Conservation (phyloP, 1,140 invertebrate genomes). For the Leptopilina clavipes region DNA sequence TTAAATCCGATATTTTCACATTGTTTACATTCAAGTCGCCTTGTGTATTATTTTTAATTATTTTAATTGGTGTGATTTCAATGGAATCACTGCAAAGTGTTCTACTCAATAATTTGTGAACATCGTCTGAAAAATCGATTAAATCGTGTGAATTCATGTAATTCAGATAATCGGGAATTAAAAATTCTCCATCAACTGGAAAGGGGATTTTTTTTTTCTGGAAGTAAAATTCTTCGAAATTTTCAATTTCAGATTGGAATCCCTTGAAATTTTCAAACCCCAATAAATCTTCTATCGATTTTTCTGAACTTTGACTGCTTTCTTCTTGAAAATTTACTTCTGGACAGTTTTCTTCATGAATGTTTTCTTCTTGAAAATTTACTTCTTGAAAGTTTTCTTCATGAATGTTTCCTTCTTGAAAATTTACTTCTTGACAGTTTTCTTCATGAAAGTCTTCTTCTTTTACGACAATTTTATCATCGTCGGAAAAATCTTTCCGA, state of each 20-base stretch:
- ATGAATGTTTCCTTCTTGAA: too few relatives aligned
- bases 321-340: background rate
- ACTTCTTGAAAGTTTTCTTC: too few relatives aligned
- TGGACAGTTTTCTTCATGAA: too few relatives aligned
- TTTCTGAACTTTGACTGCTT: background rate
- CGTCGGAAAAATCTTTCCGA: background rate
- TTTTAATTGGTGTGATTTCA: background rate
- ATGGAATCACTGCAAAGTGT: constrained; percentile 35
- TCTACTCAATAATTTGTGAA: constrained; percentile 44
- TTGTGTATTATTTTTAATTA: background rate
- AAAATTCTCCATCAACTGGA: constrained; percentile 36
- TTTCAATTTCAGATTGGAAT: background rate
- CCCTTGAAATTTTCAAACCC: background rate
- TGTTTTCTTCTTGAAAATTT: too few relatives aligned
- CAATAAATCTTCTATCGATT: background rate
- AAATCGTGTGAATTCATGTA: constrained; percentile 43
- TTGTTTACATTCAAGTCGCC: background rate
- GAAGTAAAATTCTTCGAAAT: constrained; percentile 10
- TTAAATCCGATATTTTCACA: background rate
- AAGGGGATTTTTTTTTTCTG: background rate
- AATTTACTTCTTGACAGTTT: too few relatives aligned
- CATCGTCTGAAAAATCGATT: constrained; percentile 40
- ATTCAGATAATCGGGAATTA: constrained; percentile 43
- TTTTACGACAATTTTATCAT: background rate
- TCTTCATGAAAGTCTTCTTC: background rate